A percentile compares a stretch with the other conserved stretches of the same genome.
These are phyloP conservation scores for Plagodis dolabraria DNA, from an alignment of 2,888 invertebrate genomes.

Conservation along the genomic window DNA sequence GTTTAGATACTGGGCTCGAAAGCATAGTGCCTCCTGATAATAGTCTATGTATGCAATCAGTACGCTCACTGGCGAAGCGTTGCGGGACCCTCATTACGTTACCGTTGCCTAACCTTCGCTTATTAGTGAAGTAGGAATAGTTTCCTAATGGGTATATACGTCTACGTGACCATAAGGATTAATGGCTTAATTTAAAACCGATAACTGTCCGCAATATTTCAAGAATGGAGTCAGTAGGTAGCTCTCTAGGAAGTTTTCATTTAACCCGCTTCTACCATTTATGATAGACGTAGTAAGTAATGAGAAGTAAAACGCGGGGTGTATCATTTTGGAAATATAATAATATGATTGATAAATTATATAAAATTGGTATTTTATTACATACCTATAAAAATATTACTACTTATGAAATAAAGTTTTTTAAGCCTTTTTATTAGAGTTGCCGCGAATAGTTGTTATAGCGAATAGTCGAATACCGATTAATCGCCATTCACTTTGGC, in stretches of 20 bases:
- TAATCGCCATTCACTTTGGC: no score
- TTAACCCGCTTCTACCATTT: neutral
- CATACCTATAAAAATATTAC: no score
- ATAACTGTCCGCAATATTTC: conserved; percentile 2
- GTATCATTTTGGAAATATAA: no score
- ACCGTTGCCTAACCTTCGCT: conserved; percentile 57
- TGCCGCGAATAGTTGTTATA: no score
- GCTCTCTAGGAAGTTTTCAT: conserved; percentile 19
- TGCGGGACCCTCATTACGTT: conserved; percentile 56
- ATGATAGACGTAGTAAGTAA: no score
- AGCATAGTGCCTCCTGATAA: conserved; percentile 16
- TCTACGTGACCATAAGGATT: conserved; percentile 21
- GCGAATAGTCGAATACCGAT: no score
- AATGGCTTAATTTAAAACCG: conserved; percentile 18
- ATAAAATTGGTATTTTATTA: no score
- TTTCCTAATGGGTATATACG: conserved; percentile 19
- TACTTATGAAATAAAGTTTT: no score
- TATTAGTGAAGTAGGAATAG: conserved; percentile 12
- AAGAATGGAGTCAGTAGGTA: conserved; percentile 15
- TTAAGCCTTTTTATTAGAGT: no score
- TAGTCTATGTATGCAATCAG: conserved; percentile 38
- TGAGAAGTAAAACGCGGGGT: no score
- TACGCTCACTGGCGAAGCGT: conserved; percentile 50
- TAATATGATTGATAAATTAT: no score
- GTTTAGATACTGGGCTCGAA: conserved; percentile 49